Base-by-base conservation (phyloP, 2,888 invertebrate genomes). In the Athalia circularis region DNA sequence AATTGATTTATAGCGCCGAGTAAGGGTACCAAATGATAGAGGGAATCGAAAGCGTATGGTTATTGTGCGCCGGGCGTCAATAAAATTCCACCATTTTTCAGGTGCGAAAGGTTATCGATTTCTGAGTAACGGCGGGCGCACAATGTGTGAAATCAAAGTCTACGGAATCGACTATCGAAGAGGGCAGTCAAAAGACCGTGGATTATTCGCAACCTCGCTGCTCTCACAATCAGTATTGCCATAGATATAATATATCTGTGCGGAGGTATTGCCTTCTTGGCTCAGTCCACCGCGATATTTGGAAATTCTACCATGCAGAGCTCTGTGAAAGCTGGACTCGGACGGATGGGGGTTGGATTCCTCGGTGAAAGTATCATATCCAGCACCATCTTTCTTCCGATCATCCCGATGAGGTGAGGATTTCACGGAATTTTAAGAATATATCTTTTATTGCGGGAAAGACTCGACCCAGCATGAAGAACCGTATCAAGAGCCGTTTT, bases 131-230 rank as follows among this genome's bases (percentile, higher is more conserved):
- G 29, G 54, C n/a, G n/a, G n/a, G n/a, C n/a, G n/a, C n/a, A n/a
- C n/a, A n/a, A n/a, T n/a, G n/a, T n/a, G n/a, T n/a, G n/a, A n/a
- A n/a, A n/a, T n/a, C n/a, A n/a, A n/a, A n/a, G n/a, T n/a, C n/a
- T n/a, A n/a, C n/a, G n/a, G n/a, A n/a, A n/a, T n/a, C n/a, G n/a
- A n/a, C n/a, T n/a, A n/a, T n/a, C n/a, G n/a, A n/a, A n/a, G n/a
- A n/a, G n/a, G n/a, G n/a, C n/a, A n/a, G n/a, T n/a, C n/a, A n/a
- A n/a, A n/a, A 54, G 68, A 68, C 47, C 52, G 52, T 52, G 68
- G 68, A 54, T 68, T 29, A 68, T 54, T 68, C 29, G 52, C 54
- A 68, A 43, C 15, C 50, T 68, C 68, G 54, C 50, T 29, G 9
- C 29, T n/a, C 9, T 43, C n/a, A 47, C 68, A 68, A 43, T 54